Base-by-base conservation (phyloP, 2,888 invertebrate species). In the Notodonta dromedarius region DNA sequence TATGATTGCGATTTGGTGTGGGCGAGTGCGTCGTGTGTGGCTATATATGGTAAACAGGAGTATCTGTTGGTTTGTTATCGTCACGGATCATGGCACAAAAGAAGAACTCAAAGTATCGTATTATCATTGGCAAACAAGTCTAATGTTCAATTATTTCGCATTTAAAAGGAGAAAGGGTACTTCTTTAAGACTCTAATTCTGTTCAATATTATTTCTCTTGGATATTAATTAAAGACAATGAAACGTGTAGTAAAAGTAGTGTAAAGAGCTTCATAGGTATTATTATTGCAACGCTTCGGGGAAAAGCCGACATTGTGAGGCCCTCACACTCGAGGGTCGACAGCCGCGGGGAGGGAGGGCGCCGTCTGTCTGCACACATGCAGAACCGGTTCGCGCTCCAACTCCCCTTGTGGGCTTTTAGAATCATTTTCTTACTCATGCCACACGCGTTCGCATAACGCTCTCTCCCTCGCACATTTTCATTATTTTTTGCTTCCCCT, bases 401-500 rank as follows among this genome's bases (percentile, higher is more conserved):
- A 87, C 90, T 91, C 89, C 90, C 90, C 90, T 88, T 86, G 86
- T 88, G 86, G 84, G 84, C 82, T 87, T 84, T 79, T 78, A 79
- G 76, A 73, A 74, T 85, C 86, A 87, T 86, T 86, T 83, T 92
- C 85, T 81, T 82, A 83, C 83, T 85, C 82, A 82, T 80, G 84
- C 87, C 90, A 88, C 88, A 89, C 87, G 87, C 88, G 88, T 82
- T 78, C 82, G 86, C 87, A 88, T 88, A 82, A 78, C 69, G 78
- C 85, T 85, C 76, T 89, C 89, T 86, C 88, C 65, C 79, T 90
- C 88, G 85, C 88, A 88, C 91, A 77, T 88, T 92, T 90, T 89
- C 86, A 88, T 91, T 91, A 90, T 89, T 91, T 92, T 93, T 91
- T 90, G 88, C 88, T 90, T 86, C 88, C 90, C 91, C 86, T 86